These are phyloP conservation scores for Brenthis hecate DNA, from an alignment of 2,888 invertebrate species.

Conservation along the genomic window DNA sequence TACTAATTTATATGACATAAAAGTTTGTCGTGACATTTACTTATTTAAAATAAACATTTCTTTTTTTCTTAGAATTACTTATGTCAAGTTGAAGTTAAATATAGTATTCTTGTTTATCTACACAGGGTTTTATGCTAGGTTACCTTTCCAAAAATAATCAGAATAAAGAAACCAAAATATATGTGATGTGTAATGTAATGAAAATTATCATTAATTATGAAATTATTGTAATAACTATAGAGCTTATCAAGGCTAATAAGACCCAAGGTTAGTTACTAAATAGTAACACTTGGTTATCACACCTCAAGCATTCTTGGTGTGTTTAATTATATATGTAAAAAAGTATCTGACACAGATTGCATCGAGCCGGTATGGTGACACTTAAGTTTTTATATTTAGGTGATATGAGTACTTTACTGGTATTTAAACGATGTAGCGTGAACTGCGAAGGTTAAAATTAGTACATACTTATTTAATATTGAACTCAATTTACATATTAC, in stretches of 20 bases:
- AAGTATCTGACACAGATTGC: slow-evolving; percentile 26
- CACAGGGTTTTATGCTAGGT: too few species aligned
- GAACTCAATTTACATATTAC: too few species aligned
- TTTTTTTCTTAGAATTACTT: too few species aligned
- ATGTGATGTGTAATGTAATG: background rate
- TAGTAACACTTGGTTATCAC: slow-evolving; percentile 21
- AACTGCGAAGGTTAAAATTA: too few species aligned
- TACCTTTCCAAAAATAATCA: background rate
- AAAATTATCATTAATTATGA: background rate
- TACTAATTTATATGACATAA: too few species aligned
- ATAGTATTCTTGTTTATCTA: too few species aligned
- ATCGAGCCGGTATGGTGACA: slow-evolving; percentile 10
- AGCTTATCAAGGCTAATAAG: slow-evolving; percentile 12
- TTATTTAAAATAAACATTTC: too few species aligned
- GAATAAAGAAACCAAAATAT: background rate
- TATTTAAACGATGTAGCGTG: background rate
- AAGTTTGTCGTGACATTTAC: too few species aligned
- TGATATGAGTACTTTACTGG: background rate
- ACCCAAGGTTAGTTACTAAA: slow-evolving; percentile 26
- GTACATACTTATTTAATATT: too few species aligned
- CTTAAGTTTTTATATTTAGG: slow-evolving; percentile 4
- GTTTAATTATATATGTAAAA: slow-evolving; percentile 10
- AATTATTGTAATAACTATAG: slow-evolving; percentile 3
- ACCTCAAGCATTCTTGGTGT: slow-evolving; percentile 23
- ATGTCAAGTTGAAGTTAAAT: too few species aligned